phyloP scores from a whole-genome alignment of 30 jellyfish, hydroid and myxozoan genomes.

The Mastigias papua region DNA sequence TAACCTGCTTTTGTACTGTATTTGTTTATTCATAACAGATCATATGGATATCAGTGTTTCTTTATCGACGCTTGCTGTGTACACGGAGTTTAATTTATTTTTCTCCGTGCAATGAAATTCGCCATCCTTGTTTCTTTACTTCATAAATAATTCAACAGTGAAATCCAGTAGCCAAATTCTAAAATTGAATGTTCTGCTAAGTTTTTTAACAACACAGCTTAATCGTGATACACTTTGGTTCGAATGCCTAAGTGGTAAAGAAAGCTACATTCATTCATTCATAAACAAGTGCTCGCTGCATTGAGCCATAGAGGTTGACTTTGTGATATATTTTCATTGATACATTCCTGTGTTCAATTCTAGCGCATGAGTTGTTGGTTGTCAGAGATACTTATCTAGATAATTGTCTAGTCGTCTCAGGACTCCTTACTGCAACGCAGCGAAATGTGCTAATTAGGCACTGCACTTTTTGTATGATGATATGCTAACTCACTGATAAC shows the following conservation, averaged over 20 bases:
- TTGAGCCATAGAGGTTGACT: background rate
- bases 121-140: constrained; percentile 45
- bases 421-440: background rate
- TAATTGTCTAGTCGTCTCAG: background rate
- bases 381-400: background rate
- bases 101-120: constrained; percentile 31
- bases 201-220: constrained; percentile 1
- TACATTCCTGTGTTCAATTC: no score
- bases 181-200: background rate
- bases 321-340: no score
- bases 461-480: background rate
- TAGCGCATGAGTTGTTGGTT: background rate
- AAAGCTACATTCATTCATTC: background rate
- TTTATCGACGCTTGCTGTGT: constrained; percentile 58
- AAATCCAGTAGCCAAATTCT: constrained; percentile 51
- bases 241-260: background rate
- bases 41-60: constrained; percentile 38
- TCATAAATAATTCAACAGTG: constrained; percentile 54
- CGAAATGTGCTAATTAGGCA: background rate
- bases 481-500: background rate
- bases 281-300: background rate
- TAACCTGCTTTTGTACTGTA: background rate
- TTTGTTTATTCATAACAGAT: constrained; percentile 43
- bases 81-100: constrained; percentile 28
- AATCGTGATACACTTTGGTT: background rate